phyloP scores from a whole-genome alignment of 92 coral and sea anemone genomes.

The Epizoanthus ramosus region DNA sequence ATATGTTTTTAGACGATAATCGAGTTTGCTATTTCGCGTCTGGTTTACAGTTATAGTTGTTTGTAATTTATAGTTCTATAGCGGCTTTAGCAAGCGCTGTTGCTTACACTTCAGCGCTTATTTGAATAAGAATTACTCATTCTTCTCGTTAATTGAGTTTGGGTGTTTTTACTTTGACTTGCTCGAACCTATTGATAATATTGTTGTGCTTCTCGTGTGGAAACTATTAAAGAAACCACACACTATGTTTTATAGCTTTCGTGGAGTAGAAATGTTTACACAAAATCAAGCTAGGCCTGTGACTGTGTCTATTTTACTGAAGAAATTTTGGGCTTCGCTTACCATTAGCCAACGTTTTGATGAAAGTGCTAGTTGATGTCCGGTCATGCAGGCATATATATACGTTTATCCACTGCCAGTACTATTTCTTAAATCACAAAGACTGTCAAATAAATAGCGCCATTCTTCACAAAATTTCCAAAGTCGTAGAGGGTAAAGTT shows the following conservation, averaged over 20 bases:
- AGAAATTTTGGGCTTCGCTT: not conserved
- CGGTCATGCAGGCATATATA: not conserved
- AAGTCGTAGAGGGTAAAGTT: not conserved
- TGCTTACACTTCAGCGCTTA: slow-evolving; percentile 14
- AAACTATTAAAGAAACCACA: slow-evolving; percentile 6
- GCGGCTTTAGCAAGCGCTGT: slow-evolving; percentile 15
- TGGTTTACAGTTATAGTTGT: slow-evolving; percentile 23
- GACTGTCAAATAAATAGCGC: not conserved
- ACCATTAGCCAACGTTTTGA: slow-evolving; percentile 8
- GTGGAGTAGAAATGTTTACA: not conserved
- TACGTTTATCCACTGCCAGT: not conserved
- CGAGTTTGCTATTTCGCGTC: slow-evolving; percentile 15
- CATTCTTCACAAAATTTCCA: not conserved
- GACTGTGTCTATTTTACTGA: not conserved
- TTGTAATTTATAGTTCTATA: slow-evolving; percentile 7
- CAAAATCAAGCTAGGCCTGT: not conserved
- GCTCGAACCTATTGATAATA: slow-evolving; percentile 29
- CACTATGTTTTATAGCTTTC: not conserved
- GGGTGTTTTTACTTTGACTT: slow-evolving; percentile 37
- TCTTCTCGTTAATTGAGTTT: slow-evolving; percentile 37
- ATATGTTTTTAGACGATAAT: slow-evolving; percentile 24
- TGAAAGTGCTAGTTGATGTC: not conserved
- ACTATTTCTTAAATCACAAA: not conserved
- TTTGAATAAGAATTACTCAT: slow-evolving; percentile 39
- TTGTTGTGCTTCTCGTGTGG: slow-evolving; percentile 5